phyloP scores from a whole-genome alignment of 2,888 invertebrate species.

The Andrena minutula region DNA sequence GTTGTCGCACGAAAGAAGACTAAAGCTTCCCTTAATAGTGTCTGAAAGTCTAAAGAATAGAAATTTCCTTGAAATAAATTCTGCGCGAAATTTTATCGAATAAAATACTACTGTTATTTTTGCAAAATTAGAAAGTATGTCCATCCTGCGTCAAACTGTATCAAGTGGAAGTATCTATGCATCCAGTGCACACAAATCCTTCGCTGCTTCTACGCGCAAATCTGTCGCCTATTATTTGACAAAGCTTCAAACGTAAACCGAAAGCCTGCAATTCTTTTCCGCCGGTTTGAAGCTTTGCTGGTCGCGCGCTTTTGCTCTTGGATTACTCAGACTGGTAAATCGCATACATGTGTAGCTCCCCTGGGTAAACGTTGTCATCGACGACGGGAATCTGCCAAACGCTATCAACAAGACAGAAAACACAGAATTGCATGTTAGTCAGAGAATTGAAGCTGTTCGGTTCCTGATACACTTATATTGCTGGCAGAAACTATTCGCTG shows the following conservation, averaged over 20 bases:
- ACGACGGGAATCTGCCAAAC: slow-evolving; percentile 93
- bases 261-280: slow-evolving; percentile 34
- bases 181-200: slow-evolving; percentile 54
- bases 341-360: slow-evolving; percentile 96
- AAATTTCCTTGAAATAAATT: neutral
- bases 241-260: slow-evolving; percentile 64
- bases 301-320: slow-evolving; percentile 77
- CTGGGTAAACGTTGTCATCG: slow-evolving; percentile 92
- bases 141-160: slow-evolving; percentile 46
- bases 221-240: slow-evolving; percentile 49
- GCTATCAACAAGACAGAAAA: slow-evolving; percentile 87
- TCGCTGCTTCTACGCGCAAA: slow-evolving; percentile 71
- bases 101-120: slow-evolving; percentile 33
- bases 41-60: neutral
- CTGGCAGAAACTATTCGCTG: slow-evolving; percentile 65
- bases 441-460: slow-evolving; percentile 68
- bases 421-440: slow-evolving; percentile 77
- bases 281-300: slow-evolving; percentile 74
- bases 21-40: neutral
- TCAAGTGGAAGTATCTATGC: slow-evolving; percentile 49
- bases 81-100: neutral
- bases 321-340: slow-evolving; percentile 81
- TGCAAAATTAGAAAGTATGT: slow-evolving; percentile 59
- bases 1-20: neutral
- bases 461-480: slow-evolving; percentile 69